A percentile compares a stretch with the other conserved stretches of the same genome.
Evolutionary conservation across 2,797 vertebrate genomes (phyloP).

Genomic region (Limnodromus scolopaceus): DNA sequence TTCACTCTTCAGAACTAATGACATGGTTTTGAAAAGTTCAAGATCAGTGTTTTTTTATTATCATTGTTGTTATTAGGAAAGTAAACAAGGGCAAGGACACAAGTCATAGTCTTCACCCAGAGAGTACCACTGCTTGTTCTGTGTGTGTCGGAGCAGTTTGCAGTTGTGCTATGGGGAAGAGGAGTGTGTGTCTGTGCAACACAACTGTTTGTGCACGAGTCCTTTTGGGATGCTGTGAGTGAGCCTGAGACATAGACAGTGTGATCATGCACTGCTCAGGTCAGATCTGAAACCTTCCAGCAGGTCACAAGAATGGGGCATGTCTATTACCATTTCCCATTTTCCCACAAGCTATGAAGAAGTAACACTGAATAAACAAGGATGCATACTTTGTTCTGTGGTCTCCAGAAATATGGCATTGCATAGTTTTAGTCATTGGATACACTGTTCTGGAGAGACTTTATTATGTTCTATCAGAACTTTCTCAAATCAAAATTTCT

Average conservation of each 20-base stretch:
- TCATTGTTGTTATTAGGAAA: neutral
- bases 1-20: neutral
- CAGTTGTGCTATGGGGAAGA: neutral
- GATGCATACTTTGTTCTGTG: neutral
- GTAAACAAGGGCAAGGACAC: neutral
- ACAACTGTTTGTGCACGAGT: fast-evolving
- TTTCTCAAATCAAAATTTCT: neutral
- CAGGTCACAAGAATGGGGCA: neutral
- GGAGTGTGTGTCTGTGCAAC: neutral
- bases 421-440: neutral
- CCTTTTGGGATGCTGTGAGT: neutral
- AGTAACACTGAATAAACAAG: neutral
- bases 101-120: neutral
- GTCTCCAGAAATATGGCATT: fast-evolving
- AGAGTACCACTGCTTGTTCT: neutral
- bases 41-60: neutral
- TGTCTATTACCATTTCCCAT: neutral
- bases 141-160: neutral
- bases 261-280: neutral
- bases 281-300: neutral
- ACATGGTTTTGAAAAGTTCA: neutral
- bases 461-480: neutral
- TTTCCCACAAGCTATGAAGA: neutral
- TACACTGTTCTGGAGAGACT: neutral
- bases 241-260: neutral